phyloP scores from a whole-genome alignment of 2,888 invertebrate genomes.

The Lamproptera curius region DNA sequence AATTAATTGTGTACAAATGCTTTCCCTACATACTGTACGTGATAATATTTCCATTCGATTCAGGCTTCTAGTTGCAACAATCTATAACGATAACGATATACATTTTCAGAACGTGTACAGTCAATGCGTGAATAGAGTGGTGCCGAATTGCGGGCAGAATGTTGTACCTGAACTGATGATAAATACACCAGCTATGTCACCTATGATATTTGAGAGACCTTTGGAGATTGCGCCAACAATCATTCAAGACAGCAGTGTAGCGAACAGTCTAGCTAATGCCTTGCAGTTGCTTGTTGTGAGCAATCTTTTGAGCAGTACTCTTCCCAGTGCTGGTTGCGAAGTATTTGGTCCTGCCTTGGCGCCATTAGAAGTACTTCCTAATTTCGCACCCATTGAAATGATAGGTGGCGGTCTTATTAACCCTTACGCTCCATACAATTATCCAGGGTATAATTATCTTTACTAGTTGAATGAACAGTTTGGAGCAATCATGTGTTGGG shows the following conservation, averaged over 20 bases:
- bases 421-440: conserved; percentile 16
- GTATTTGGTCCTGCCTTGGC: conserved; percentile 10
- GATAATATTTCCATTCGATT: too few species aligned
- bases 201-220: conserved; percentile 24
- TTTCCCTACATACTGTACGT: not conserved
- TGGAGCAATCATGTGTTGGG: too few species aligned
- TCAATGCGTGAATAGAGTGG: conserved; percentile 44
- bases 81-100: too few species aligned
- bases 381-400: conserved; percentile 12
- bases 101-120: conserved; percentile 40
- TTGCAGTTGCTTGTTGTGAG: conserved; percentile 59
- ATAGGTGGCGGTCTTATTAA: conserved; percentile 13
- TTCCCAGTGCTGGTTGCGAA: conserved; percentile 36
- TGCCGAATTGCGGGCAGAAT: conserved; percentile 35
- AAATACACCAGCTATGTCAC: conserved; percentile 18
- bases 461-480: conserved; percentile 19
- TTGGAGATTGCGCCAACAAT: conserved; percentile 37
- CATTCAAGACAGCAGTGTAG: conserved; percentile 56
- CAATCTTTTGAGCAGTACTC: conserved; percentile 51
- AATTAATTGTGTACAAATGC: not conserved
- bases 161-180: conserved; percentile 28
- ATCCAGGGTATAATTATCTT: conserved; percentile 23
- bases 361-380: conserved; percentile 14
- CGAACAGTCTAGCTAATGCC: conserved; percentile 58
- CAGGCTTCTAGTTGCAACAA: too few species aligned